Base-by-base conservation (phyloP, 2,888 invertebrate species). In the Chrysina gloriosa region DNA sequence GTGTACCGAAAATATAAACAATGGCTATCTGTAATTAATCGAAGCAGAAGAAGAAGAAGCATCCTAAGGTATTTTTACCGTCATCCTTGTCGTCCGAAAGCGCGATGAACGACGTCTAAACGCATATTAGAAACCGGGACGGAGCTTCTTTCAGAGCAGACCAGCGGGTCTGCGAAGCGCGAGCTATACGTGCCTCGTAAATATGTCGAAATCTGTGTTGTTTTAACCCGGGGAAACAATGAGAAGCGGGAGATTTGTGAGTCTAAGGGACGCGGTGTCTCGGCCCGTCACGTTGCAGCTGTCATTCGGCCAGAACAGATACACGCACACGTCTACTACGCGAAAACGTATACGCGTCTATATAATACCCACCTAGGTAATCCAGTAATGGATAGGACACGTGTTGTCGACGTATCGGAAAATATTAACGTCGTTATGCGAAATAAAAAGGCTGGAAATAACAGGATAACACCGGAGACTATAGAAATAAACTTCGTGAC, bases 151-250 rank as follows among this genome's bases (percentile, higher is more conserved):
- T 14, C 14, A 9, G 39, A 39, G 14, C 39, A 14, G n/a, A n/a
- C n/a, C n/a, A n/a, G n/a, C n/a, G n/a, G n/a, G n/a, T n/a, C n/a
- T n/a, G 48, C 25, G 72, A 74, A 72, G 75, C 70, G 74, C 75
- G 74, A 76, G 77, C 76, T 77, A 77, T 77, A 74, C 77, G 78
- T 76, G 76, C 76, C 78, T 81, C 80, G 81, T 82, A 82, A 82
- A 81, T 81, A 80, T 81, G 81, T 82, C 81, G 82, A 82, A 82
- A 82, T 78, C 78, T 77, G 81, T 81, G 82, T 81, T 81, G 82
- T 81, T 82, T 81, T 81, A 82, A 82, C 36, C 11, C 39, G 23
- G 79, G 79, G 80, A 81, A 82, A 82, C 82, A 82, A 82, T 82
- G 81, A 82, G 80, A 76, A 78, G n/a, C 73, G 79, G 78, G 78